Evolutionary conservation across 2,113 vertebrate species (phyloP), one percentile per base, ranked within the genome.

Genomic region (Muscicapa adusta): DNA sequence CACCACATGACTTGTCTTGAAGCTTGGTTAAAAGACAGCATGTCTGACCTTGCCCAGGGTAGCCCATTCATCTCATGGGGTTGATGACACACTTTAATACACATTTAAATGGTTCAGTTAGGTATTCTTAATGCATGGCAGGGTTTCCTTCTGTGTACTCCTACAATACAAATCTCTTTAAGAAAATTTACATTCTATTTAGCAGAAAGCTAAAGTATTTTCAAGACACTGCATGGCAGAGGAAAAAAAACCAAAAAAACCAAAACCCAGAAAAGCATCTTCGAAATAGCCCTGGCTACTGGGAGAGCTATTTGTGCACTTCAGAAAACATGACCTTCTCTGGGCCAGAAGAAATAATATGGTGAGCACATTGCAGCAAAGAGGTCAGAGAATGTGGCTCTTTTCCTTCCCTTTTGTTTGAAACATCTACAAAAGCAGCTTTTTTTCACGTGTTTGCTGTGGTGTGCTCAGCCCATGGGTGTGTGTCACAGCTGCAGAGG

Each of bases 371-470:
- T n/a, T 28, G 73, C 38, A 84, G 72, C 38, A 51, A 50, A 61
- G 65, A 71, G 68, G 68, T 80, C 91, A 71, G 76, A 72, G 62
- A 45, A 36, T 7, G 48, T 5, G 12, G 24, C 14, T 79, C n/a
- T 76, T 68, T 58, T n/a, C 73, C 68, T 62, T 67, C 26, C 26
- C 56, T 62, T 79, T 54, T 83, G 24, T 65, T 82, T 45, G 60
- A 72, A 89, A 60, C 25, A 53, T 14, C 51, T 56, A 58, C 47
- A 31, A 70, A 70, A 88, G 79, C 3, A 8, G 43, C 51, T 63
- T 88, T 76, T 91, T 78, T 67, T 62, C 57, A 45, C 0, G 0
- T 8, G 0, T 29, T 0, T 0, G 38, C 7, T 54, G 56, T 38
- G 31, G 51, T 1, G 4, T 40, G 67, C 67, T 71, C 70, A 57